phyloP scores from a whole-genome alignment of 2,113 vertebrate species.

The Anhinga rufa region DNA sequence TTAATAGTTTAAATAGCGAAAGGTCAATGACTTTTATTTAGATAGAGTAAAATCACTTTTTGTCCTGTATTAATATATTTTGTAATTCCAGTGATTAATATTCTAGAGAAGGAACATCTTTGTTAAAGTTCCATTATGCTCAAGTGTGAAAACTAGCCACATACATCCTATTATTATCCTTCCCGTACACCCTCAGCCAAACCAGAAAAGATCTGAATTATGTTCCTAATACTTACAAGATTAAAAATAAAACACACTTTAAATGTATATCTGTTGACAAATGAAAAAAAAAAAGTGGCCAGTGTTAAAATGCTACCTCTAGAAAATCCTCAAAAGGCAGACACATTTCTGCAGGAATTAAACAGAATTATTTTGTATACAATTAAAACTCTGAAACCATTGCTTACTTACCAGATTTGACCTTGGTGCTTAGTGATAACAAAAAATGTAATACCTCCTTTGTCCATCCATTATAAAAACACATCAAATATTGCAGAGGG shows the following conservation, averaged over 20 bases:
- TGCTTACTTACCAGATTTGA: neutral
- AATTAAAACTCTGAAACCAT: neutral
- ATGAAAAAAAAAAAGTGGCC: neutral
- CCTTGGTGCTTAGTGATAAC: conserved; percentile 3
- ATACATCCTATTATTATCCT: neutral
- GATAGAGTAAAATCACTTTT: neutral
- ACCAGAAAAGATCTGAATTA: neutral
- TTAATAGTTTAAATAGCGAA: neutral
- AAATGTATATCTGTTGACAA: neutral
- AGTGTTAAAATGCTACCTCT: neutral
- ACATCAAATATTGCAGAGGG: conserved; percentile 11
- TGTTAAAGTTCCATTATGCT: neutral
- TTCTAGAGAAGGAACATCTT: neutral
- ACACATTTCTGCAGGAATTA: neutral
- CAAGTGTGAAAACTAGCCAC: neutral
- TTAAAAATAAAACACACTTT: neutral
- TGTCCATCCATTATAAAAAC: neutral
- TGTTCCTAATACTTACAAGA: neutral
- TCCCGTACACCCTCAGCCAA: neutral
- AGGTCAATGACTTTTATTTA: neutral
- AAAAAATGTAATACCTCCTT: neutral
- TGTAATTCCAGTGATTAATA: neutral
- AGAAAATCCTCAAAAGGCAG: neutral
- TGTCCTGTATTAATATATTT: neutral
- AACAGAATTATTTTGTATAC: neutral